Evolutionary conservation across 2,888 invertebrate genomes (phyloP), one percentile per base, ranked within the genome.

Genomic region (Archips crataeganus): DNA sequence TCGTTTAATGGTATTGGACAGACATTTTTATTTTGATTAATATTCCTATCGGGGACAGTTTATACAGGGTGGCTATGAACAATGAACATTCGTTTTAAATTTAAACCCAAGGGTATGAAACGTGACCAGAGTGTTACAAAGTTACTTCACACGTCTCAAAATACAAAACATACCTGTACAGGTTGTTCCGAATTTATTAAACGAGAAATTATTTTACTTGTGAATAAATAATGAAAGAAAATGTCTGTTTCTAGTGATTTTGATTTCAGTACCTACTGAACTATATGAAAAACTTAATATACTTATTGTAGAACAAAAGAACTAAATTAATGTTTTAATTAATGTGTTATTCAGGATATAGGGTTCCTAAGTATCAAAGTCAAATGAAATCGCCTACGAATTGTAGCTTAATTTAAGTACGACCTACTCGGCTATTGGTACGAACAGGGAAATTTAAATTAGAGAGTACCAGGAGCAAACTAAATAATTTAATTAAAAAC

Each of bases 401-500:
- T 3, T 57, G 57, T 32, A 32, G 32, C 57, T 32, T 57, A 57
- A 57, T 57, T 57, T 57, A 57, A 57, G 32, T 57, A 32, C 57
- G 32, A 32, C 57, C 32, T 57, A 10, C 32, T 57, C 57, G 32
- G 57, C 57, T 23, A 57, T 57, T 11, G 57, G 57, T 32, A 57
- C 32, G 32, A 57, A 62, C 39, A 42, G 39, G 23, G 49, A 69
- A 15, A 69, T 62, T 62, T 39, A 36, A 61, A 61, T 61, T 62
- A 62, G 51, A 62, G 23, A 49, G 63, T 70, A 39, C 62, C 15
- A 62, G 39, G 15, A 69, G 61, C 23, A 23, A 67, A 68, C 67
- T 68, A 59, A 73, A 73, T 63, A 73, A 63, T 73, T 68, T 23
- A 68, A 73, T 68, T 63, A 68, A 63, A 72, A 63, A 73, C 62